Percentiles rank a stretch among this genome's conserved stretches.
Conservation (phyloP, 1,140 invertebrate species). For the Trigoniulus corallinus region DNA sequence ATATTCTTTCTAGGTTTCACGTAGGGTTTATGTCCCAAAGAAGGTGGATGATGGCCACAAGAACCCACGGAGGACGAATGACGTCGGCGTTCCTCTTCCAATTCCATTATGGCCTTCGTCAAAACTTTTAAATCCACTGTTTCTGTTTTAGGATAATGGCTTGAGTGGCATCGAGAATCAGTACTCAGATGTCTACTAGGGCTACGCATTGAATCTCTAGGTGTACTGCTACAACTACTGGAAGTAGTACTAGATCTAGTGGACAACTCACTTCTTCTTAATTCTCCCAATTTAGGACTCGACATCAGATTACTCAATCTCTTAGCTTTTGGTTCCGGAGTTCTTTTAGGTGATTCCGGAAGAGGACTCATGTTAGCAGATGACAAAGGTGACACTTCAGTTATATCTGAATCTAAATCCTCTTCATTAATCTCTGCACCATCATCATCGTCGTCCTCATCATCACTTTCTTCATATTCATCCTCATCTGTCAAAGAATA, state of each 20-base stretch:
- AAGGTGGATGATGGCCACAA: not conserved
- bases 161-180: too few relatives aligned
- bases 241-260: not conserved
- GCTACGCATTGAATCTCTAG: too few relatives aligned
- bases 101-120: conserved; percentile 2
- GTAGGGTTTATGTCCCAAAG: not conserved
- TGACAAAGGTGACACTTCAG: conserved; percentile 7
- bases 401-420: conserved; percentile 5
- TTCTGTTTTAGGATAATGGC: too few relatives aligned
- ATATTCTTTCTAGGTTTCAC: conserved; percentile 24
- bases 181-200: too few relatives aligned
- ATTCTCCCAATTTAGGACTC: not conserved
- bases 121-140: not conserved
- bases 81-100: not conserved
- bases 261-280: not conserved
- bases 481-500: too few relatives aligned
- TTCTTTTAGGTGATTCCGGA: conserved; percentile 2
- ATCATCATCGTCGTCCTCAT: too few relatives aligned
- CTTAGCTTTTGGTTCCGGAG: not conserved
- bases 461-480: too few relatives aligned
- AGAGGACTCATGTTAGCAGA: conserved; percentile 7
- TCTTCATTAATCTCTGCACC: too few relatives aligned
- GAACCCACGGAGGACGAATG: too few relatives aligned
- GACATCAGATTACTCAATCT: not conserved
- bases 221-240: too few relatives aligned